Percentiles rank a stretch among this genome's conserved stretches.
Conservation (phyloP, 2,888 invertebrate species). For the Parelbella ahira region DNA sequence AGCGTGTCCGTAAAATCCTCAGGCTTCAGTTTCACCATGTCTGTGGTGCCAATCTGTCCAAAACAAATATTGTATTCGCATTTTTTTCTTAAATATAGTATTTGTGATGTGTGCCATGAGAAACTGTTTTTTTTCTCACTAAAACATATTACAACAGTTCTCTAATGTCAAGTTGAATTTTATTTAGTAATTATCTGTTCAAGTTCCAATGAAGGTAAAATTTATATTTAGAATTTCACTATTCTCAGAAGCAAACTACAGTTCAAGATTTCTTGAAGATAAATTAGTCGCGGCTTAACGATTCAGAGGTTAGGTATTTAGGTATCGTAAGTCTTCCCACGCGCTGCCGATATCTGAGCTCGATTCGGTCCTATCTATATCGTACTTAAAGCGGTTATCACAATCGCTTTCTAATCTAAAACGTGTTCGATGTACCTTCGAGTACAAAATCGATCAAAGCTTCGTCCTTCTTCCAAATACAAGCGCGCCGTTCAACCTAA, state of each 20-base stretch:
- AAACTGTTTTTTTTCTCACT: too few species aligned
- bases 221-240: too few species aligned
- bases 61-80: neutral
- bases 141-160: too few species aligned
- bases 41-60: conserved; percentile 54
- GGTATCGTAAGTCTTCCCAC: neutral
- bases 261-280: neutral
- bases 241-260: neutral
- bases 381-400: conserved; percentile 4
- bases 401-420: conserved; percentile 1
- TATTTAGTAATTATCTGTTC: too few species aligned
- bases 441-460: conserved; percentile 13
- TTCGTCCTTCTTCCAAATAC: neutral
- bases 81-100: too few species aligned
- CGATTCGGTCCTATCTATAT: neutral
- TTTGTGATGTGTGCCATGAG: too few species aligned
- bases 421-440: conserved; percentile 4
- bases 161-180: too few species aligned
- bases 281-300: neutral
- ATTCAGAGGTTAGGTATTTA: neutral
- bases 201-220: too few species aligned
- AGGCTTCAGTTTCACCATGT: conserved; percentile 52
- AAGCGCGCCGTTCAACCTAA: conserved; percentile 13
- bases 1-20: conserved; percentile 56
- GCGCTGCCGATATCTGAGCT: neutral